phyloP scores from a whole-genome alignment of 2,888 invertebrate genomes.

The Lasius platythorax region DNA sequence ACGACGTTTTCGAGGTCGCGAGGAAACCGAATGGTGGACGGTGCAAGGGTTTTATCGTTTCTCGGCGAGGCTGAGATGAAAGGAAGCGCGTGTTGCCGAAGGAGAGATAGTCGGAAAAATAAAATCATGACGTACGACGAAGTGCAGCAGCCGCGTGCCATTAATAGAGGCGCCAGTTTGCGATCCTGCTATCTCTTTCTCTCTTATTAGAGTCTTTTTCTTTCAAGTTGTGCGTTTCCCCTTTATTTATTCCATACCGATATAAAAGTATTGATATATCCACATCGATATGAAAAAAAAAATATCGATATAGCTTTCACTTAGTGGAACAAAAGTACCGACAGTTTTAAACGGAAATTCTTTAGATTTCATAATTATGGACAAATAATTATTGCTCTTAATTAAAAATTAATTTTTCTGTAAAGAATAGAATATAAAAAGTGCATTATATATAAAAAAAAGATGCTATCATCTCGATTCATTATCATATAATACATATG shows the following conservation, averaged over 20 bases:
- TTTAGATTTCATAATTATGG: background rate
- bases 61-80: slow-evolving; percentile 72
- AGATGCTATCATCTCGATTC: background rate
- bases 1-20: slow-evolving; percentile 67
- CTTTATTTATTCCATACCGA: background rate
- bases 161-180: slow-evolving; percentile 75
- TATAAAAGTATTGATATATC: background rate
- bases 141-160: slow-evolving; percentile 63
- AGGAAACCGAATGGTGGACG: slow-evolving; percentile 64
- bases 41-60: slow-evolving; percentile 62
- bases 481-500: slow-evolving; percentile 21
- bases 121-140: slow-evolving; percentile 72
- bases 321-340: background rate
- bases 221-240: slow-evolving; percentile 11
- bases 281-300: slow-evolving; percentile 4
- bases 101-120: slow-evolving; percentile 68
- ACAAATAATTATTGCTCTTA: too few species aligned
- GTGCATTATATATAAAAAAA: background rate
- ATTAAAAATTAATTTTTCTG: background rate
- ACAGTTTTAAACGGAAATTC: background rate
- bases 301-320: background rate
- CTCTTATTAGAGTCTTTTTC: slow-evolving; percentile 5
- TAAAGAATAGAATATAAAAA: background rate
- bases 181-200: slow-evolving; percentile 32
- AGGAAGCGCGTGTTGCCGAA: slow-evolving; percentile 64